Conservation (phyloP, 1,140 invertebrate species). For the Bombus superbus region DNA sequence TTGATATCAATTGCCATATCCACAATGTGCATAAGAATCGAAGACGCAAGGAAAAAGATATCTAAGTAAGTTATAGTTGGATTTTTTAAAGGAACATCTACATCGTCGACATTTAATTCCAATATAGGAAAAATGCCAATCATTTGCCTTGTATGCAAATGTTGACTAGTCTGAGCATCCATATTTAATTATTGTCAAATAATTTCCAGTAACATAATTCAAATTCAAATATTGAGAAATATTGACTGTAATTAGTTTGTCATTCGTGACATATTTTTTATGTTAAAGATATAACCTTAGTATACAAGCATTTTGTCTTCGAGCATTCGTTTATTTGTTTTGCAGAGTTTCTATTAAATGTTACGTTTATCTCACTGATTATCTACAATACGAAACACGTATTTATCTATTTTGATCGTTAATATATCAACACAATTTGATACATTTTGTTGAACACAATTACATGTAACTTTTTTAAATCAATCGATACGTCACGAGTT, state of each 20-base stretch:
- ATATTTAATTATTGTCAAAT: constrained; percentile 27
- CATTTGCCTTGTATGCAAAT: constrained; percentile 27
- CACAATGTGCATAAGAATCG: constrained; percentile 81
- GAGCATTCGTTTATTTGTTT: background rate
- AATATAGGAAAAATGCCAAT: constrained; percentile 48
- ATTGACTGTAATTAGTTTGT: background rate
- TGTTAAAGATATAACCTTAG: constrained; percentile 19
- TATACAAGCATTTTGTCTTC: background rate
- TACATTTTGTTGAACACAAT: background rate
- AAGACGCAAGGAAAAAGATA: constrained; percentile 79
- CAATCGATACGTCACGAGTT: background rate
- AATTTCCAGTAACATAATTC: background rate
- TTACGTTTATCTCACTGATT: background rate
- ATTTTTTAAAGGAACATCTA: constrained; percentile 75
- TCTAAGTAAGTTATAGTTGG: constrained; percentile 79
- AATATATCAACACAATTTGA: background rate
- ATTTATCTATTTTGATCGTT: background rate
- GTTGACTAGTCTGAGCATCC: constrained; percentile 8
- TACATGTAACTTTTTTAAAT: background rate
- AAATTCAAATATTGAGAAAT: background rate
- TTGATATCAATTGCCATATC: constrained; percentile 83
- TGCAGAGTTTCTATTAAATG: background rate
- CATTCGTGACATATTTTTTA: background rate
- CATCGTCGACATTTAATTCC: constrained; percentile 40
- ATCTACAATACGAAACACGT: background rate